Evolutionary conservation across 2,797 vertebrate genomes (phyloP), one percentile per base, ranked within the genome.

Genomic region (Phaenicophaeus curvirostris): DNA sequence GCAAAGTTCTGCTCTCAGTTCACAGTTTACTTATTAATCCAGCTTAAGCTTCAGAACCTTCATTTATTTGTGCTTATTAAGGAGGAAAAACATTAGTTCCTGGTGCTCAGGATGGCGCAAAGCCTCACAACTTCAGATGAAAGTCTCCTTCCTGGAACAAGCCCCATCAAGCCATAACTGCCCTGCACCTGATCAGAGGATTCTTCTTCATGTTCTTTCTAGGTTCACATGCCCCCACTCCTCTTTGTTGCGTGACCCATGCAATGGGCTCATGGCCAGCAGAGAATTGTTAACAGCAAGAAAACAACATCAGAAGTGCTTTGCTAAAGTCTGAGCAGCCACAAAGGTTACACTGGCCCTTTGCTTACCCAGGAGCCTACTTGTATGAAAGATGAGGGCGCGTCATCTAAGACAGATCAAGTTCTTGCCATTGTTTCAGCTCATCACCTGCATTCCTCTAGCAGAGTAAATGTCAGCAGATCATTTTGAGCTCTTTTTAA

Each of bases 1-100:
- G 65, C 28, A 72, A 88, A 88, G 61, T 59, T 68, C 76, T 85
- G 87, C 57, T 94, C 73, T 87, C 85, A 37, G 72, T 41, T 74
- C 76, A 76, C 67, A 77, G 55, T 89, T 88, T 91, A 57, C 67
- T 88, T 81, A 80, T 19, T 33, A 85, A 93, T 71, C 61, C 65
- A 83, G 46, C 65, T 57, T 78, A 59, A 85, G 51, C 69, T 71
- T 71, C 66, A 90, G 41, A 75, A 75, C 53, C 73, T 62, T 94
- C 55, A 74, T 91, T 39, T 88, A 81, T 46, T 65, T 33, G 25
- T 50, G 62, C 41, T 93, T 68, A 72, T 86, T 86, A 90, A 68
- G 50, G 41, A 90, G 83, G 14, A 61, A 86, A 80, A 50, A 92
- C 57, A 67, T 44, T 84, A 39, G 65, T 59, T 81, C 37, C 50